Evolutionary conservation across 92 coral and sea anemone species (phyloP).

Genomic region (Siderastrea siderea): DNA sequence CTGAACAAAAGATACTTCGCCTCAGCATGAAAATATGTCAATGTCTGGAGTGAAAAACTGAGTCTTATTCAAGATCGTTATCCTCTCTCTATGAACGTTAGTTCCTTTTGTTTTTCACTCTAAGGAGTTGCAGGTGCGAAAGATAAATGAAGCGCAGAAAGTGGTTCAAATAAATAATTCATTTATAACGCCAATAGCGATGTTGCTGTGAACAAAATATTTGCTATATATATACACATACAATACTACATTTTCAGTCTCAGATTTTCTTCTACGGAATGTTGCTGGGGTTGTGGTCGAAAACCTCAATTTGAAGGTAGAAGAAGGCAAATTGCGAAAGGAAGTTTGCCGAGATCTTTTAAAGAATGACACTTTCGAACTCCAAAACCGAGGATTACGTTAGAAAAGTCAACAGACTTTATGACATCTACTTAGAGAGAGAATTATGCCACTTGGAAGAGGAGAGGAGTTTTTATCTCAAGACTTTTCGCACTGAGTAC

Average conservation of each 20-base stretch:
- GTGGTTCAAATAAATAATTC: slow-evolving; percentile 32
- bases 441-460: slow-evolving; percentile 60
- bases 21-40: not conserved
- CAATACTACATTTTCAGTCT: not conserved
- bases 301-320: not conserved
- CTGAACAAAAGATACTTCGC: not conserved
- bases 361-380: slow-evolving; percentile 6
- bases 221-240: not conserved
- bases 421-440: slow-evolving; percentile 58
- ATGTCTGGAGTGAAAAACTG: not conserved
- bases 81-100: not conserved
- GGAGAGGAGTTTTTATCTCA: slow-evolving; percentile 63
- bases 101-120: not conserved
- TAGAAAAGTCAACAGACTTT: slow-evolving; percentile 63
- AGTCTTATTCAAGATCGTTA: not conserved
- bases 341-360: not conserved
- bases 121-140: slow-evolving; percentile 16
- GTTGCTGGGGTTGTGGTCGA: not conserved
- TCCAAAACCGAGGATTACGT: slow-evolving; percentile 52
- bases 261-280: not conserved
- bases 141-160: not conserved
- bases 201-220: slow-evolving; percentile 2
- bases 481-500: slow-evolving; percentile 54
- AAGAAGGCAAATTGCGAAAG: not conserved
- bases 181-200: not conserved